Evolutionary conservation across 1,140 invertebrate genomes (phyloP).

Genomic region (Rhopalosiphum padi): DNA sequence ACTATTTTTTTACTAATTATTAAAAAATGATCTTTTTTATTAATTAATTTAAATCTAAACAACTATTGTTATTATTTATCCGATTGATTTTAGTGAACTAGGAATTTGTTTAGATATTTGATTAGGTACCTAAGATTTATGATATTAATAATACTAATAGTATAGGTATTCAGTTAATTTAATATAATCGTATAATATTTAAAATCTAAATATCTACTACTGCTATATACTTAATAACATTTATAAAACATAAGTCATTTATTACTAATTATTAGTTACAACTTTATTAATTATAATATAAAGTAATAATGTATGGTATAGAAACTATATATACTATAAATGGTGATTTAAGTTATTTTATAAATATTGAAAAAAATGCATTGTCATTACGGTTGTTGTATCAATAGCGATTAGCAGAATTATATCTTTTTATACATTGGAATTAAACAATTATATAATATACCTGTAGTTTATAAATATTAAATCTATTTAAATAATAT

Average conservation of each 20-base stretch:
- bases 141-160: background rate
- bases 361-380: background rate
- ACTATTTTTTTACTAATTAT: background rate
- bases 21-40: background rate
- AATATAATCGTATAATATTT: background rate
- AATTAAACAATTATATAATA: background rate
- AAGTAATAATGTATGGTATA: background rate
- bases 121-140: background rate
- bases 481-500: background rate
- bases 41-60: background rate
- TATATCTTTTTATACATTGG: background rate
- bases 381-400: background rate
- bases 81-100: background rate
- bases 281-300: background rate
- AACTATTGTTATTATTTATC: background rate
- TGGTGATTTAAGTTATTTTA: background rate
- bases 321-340: background rate
- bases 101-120: background rate
- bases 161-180: background rate
- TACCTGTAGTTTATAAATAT: background rate
- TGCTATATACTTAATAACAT: background rate
- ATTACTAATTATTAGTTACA: background rate
- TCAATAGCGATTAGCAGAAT: background rate
- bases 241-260: background rate
- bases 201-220: background rate